These are phyloP conservation scores for Cataglyphis hispanica DNA, from an alignment of 1,140 invertebrate genomes.

Conservation along the genomic window DNA sequence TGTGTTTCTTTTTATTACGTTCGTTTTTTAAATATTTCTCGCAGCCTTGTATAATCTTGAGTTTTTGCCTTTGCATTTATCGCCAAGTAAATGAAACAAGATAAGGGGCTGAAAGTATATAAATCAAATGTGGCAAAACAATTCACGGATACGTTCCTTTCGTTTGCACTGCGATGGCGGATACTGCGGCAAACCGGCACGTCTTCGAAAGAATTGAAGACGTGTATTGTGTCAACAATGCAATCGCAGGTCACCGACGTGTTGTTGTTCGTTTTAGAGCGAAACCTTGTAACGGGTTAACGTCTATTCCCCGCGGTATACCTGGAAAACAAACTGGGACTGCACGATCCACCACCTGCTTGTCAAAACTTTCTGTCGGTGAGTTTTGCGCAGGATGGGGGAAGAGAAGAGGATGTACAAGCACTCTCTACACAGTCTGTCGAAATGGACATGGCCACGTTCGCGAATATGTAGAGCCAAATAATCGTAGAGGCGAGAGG, in stretches of 20 bases:
- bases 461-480: constrained; percentile 18
- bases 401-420: not conserved
- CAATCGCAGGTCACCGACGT: not conserved
- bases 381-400: constrained; percentile 13
- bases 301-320: constrained; percentile 48
- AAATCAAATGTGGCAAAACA: constrained; percentile 10
- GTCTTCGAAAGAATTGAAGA: not conserved
- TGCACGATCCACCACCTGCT: constrained; percentile 32
- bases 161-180: not conserved
- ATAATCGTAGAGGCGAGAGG: not conserved
- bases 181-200: constrained; percentile 48
- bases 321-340: constrained; percentile 49
- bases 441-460: not conserved
- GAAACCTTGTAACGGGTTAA: constrained; percentile 72
- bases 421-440: not conserved
- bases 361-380: constrained; percentile 62
- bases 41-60: not conserved
- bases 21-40: not conserved
- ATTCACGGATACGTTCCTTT: not conserved
- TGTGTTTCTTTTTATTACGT: not conserved
- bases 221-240: constrained; percentile 41
- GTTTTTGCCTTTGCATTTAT: not conserved
- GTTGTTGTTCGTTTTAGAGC: constrained; percentile 68
- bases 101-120: not conserved
- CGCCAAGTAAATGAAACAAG: constrained; percentile 7